phyloP scores from a whole-genome alignment of 2,888 invertebrate species.

The Phania funesta region DNA sequence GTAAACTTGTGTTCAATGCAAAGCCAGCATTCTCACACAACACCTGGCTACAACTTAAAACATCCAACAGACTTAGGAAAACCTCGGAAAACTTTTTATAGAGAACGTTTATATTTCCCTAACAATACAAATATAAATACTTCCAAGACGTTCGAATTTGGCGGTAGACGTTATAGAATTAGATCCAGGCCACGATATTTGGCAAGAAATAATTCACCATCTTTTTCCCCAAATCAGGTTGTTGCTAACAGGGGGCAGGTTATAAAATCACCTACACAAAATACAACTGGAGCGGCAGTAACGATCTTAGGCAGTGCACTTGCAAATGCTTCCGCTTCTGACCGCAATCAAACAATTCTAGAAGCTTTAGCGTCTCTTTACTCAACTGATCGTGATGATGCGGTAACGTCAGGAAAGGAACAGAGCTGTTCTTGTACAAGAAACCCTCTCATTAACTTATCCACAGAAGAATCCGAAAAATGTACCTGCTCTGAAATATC shows the following conservation, averaged over 20 bases:
- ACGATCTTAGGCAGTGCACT: background rate
- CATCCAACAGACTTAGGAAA: background rate
- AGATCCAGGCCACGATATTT: background rate
- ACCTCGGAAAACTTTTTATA: background rate
- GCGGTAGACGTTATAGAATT: background rate
- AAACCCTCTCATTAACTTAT: background rate
- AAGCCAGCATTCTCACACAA: background rate
- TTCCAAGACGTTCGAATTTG: background rate
- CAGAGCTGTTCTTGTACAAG: background rate
- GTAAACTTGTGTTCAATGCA: background rate
- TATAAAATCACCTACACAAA: background rate
- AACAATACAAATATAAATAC: background rate
- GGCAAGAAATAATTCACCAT: background rate
- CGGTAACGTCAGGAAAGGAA: background rate
- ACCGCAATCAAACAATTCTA: background rate
- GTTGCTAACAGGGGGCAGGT: background rate
- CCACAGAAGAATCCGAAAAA: too few species aligned
- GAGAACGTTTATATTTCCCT: too few species aligned
- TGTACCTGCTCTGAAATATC: too few species aligned
- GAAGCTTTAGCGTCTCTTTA: background rate
- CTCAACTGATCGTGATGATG: background rate
- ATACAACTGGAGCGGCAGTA: background rate
- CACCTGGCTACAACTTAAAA: background rate
- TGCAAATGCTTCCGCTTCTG: background rate
- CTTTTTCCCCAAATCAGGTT: background rate